These are phyloP conservation scores for Latrodectus geometricus DNA, from an alignment of 1,140 invertebrate species.

Conservation along the genomic window DNA sequence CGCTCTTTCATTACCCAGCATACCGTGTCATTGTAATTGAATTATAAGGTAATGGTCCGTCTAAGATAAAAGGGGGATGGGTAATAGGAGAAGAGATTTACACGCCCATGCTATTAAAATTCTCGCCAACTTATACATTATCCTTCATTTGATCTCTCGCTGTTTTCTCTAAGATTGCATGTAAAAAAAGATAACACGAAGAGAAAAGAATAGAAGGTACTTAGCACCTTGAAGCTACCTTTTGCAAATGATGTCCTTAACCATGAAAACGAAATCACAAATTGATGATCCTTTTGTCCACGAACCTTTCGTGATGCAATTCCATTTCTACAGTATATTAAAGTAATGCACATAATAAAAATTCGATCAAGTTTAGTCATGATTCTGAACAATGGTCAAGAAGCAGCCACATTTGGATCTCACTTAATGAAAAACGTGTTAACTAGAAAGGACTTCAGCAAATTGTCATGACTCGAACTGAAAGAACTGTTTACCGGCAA, in stretches of 20 bases:
- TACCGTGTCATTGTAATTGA: no score
- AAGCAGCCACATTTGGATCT: neutral
- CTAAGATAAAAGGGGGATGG: no score
- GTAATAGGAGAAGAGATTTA: neutral
- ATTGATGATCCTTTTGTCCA: conserved; percentile 24
- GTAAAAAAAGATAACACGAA: no score
- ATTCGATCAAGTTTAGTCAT: conserved; percentile 28
- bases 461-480: conserved; percentile 20
- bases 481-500: conserved; percentile 5
- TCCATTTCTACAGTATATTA: neutral
- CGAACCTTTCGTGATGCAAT: conserved; percentile 18
- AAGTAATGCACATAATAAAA: conserved; percentile 44
- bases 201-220: no score
- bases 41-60: no score
- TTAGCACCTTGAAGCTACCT: no score
- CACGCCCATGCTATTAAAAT: conserved; percentile 30
- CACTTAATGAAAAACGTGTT: conserved; percentile 52
- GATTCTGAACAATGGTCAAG: conserved; percentile 29
- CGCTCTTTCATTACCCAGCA: no score
- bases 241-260: conserved; percentile 28
- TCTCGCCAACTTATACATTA: neutral
- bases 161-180: no score
- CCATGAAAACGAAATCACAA: conserved; percentile 21
- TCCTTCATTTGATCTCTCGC: neutral
- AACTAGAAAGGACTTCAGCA: conserved; percentile 12